Percentiles rank a stretch among this genome's conserved stretches.
These are phyloP conservation scores for Hyles vespertilio DNA, from an alignment of 1,140 invertebrate species.

Conservation along the genomic window DNA sequence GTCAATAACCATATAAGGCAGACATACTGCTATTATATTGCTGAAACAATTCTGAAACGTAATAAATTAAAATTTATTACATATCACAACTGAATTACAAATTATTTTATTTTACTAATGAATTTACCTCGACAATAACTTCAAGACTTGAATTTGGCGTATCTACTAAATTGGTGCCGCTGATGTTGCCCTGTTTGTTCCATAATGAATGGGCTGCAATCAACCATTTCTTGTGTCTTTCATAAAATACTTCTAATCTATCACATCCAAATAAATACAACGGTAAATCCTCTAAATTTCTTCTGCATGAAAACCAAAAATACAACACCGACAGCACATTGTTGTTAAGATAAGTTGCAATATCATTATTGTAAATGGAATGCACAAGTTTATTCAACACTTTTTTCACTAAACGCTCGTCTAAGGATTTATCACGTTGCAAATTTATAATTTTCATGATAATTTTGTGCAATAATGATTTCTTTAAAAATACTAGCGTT, in stretches of 20 bases:
- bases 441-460: slow-evolving; percentile 36
- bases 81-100: not conserved
- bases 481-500: slow-evolving; percentile 38
- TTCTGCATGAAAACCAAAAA: slow-evolving; percentile 45
- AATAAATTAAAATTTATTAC: not conserved
- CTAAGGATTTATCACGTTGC: slow-evolving; percentile 46
- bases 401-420: slow-evolving; percentile 38
- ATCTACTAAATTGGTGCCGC: slow-evolving; percentile 10
- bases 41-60: slow-evolving; percentile 46
- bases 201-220: slow-evolving; percentile 49
- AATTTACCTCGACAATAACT: slow-evolving; percentile 46
- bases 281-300: slow-evolving; percentile 42
- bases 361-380: slow-evolving; percentile 20
- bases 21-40: slow-evolving; percentile 43
- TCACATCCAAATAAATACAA: slow-evolving; percentile 42
- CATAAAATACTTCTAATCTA: slow-evolving; percentile 29
- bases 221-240: slow-evolving; percentile 47
- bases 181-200: slow-evolving; percentile 40
- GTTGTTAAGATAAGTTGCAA: slow-evolving; percentile 40
- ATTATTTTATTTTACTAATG: not conserved
- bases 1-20: slow-evolving; percentile 51
- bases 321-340: slow-evolving; percentile 44
- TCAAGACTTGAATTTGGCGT: slow-evolving; percentile 14
- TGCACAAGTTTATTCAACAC: slow-evolving; percentile 43
- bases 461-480: slow-evolving; percentile 33